phyloP scores from a whole-genome alignment of 2,888 invertebrate species.

The Azorinus chamasolen region DNA sequence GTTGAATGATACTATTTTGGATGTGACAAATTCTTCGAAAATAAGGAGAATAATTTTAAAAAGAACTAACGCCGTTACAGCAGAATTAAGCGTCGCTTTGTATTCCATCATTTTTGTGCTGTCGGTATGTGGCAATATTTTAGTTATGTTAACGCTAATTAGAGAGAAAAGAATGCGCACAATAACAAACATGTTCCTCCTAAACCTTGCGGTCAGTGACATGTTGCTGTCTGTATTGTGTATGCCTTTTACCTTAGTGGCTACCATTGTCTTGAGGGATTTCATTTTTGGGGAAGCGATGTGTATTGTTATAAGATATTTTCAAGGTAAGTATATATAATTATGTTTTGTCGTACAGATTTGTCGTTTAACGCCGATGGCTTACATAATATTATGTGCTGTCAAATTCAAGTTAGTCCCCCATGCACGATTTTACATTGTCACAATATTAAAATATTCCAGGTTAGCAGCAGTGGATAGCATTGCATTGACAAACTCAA shows the following conservation, averaged over 20 bases:
- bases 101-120: conserved; percentile 93
- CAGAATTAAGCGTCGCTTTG: conserved; percentile 88
- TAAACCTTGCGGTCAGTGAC: conserved; percentile 90
- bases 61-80: conserved; percentile 15
- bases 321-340: conserved; percentile 89
- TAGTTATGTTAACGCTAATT: conserved; percentile 90
- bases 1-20: too few species aligned
- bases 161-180: conserved; percentile 87
- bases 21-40: too few species aligned
- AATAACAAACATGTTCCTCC: conserved; percentile 88
- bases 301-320: conserved; percentile 91
- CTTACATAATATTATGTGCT: too few species aligned
- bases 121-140: conserved; percentile 92
- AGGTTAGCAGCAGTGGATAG: too few species aligned
- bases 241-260: conserved; percentile 92
- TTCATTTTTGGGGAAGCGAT: conserved; percentile 91
- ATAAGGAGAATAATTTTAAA: background rate
- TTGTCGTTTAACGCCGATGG: too few species aligned
- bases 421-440: too few species aligned
- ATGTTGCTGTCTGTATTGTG: conserved; percentile 93
- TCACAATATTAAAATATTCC: too few species aligned
- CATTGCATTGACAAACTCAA: too few species aligned
- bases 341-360: too few species aligned
- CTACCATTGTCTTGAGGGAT: conserved; percentile 89
- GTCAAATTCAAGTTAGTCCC: too few species aligned